Conservation (phyloP, 2,888 invertebrate genomes). For the Ophioninae sp. region DNA sequence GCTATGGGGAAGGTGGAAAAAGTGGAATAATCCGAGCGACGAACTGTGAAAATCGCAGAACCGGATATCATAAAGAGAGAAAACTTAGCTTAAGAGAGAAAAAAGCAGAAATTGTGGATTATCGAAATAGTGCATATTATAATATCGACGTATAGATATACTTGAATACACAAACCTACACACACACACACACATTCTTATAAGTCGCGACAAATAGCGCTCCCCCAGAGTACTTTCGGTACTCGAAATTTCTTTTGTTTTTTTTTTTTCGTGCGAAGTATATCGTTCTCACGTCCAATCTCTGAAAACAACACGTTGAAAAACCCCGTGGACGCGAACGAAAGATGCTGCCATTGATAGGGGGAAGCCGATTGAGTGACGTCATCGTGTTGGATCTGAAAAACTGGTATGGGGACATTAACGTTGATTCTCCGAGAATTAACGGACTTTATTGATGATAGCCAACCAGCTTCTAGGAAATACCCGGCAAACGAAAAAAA, state of each 20-base stretch:
- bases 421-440: neutral
- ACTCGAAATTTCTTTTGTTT: neutral
- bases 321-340: conserved; percentile 30
- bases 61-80: conserved; percentile 47
- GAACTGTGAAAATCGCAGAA: conserved; percentile 47
- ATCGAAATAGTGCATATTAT: conserved; percentile 65
- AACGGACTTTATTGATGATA: neutral
- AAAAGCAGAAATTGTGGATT: conserved; percentile 47
- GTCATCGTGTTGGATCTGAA: neutral
- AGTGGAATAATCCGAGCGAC: conserved; percentile 44
- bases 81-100: conserved; percentile 64
- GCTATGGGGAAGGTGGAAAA: conserved; percentile 9
- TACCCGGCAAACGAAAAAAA: neutral
- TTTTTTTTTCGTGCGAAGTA: conserved; percentile 16
- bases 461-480: neutral
- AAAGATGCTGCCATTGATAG: neutral
- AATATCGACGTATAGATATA: conserved; percentile 53
- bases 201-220: conserved; percentile 57
- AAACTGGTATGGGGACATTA: neutral
- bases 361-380: neutral
- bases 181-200: conserved; percentile 66
- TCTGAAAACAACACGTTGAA: conserved; percentile 32
- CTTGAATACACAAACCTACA: conserved; percentile 47
- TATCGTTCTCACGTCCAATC: conserved; percentile 13
- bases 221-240: conserved; percentile 20